Conservation (phyloP, 2,888 invertebrate genomes). For the Temnothorax unifasciatus region DNA sequence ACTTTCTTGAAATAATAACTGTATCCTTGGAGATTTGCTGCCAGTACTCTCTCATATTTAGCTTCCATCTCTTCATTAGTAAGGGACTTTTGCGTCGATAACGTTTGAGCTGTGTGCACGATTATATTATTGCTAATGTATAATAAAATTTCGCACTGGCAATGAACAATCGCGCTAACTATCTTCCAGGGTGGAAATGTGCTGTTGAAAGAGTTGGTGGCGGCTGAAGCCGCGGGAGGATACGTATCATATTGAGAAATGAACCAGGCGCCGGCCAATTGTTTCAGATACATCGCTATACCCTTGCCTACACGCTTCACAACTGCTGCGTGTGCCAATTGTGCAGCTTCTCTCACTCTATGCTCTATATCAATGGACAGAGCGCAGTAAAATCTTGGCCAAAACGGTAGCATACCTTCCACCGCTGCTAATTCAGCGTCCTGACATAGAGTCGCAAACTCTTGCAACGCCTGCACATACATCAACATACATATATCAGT, state of each 20-base stretch:
- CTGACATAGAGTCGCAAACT: slow-evolving; percentile 91
- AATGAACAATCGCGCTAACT: slow-evolving; percentile 93
- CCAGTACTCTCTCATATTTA: slow-evolving; percentile 90
- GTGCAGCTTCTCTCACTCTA: slow-evolving; percentile 93
- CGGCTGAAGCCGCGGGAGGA: slow-evolving; percentile 93
- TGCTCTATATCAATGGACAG: slow-evolving; percentile 93
- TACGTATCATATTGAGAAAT: slow-evolving; percentile 94
- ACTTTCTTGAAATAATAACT: slow-evolving; percentile 89
- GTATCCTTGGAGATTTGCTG: slow-evolving; percentile 90
- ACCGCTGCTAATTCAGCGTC: slow-evolving; percentile 90
- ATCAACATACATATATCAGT: slow-evolving; percentile 26
- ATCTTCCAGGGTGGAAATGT: slow-evolving; percentile 94
- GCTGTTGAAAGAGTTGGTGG: slow-evolving; percentile 89
- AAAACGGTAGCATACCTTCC: slow-evolving; percentile 92
- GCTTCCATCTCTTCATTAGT: slow-evolving; percentile 90
- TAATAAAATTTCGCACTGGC: slow-evolving; percentile 92
- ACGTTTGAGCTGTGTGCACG: slow-evolving; percentile 88
- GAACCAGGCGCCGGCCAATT: slow-evolving; percentile 94
- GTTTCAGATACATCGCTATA: slow-evolving; percentile 93
- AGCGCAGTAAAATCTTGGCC: slow-evolving; percentile 93
- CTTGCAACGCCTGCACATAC: slow-evolving; percentile 91
- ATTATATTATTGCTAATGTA: slow-evolving; percentile 92
- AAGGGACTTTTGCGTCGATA: slow-evolving; percentile 87
- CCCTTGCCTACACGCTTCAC: slow-evolving; percentile 91
- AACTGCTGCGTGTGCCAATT: slow-evolving; percentile 91